Evolutionary conservation across 1,140 invertebrate species (phyloP), one percentile per base, ranked within the genome.

Genomic region (Pseudomyrmex pallidus): DNA sequence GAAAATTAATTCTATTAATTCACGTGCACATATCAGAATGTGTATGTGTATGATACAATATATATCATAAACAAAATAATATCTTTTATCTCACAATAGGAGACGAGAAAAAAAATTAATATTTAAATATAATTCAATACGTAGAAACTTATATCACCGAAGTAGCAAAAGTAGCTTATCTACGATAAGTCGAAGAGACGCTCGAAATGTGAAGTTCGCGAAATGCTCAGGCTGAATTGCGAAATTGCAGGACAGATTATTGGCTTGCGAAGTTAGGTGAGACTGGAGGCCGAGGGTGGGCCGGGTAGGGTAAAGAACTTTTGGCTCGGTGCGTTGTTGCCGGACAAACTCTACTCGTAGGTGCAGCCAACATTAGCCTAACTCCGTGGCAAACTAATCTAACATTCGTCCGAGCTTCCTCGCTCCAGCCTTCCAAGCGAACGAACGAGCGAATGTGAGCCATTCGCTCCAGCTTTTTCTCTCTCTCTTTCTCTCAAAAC

Each of bases 381-480:
- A 93, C 91, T 93, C 89, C 84, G 90, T 82, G 87, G 87, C 90
- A 87, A 93, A 92, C 92, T 93, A 92, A 93, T 92, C 90, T 92
- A 92, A 92, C 92, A 92, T 91, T 92, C 89, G 88, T 91, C 86
- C 72, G 87, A 92, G 85, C 86, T 89, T 86, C 82, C 76, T 72
- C 66, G 74, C 63, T 77, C 74, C 80, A 8, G 62, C 74, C 77
- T 85, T 70, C 56, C 61, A 35, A 74, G 64, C 50, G 66, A 62
- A 66, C 22, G 72, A 67, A 78, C 50, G 67, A 52, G 62, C 35
- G 35, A 35, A 35, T 35, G 35, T n/a, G 25, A 73, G 48, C 80
- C 59, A 88, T 77, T 87, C 85, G 61, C 66, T 35, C 17, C 44
- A 54, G 52, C 56, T 80, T 78, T 80, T 73, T 76, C 70, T 78